Evolutionary conservation across 2,113 vertebrate species (phyloP).

Genomic region (Cyphomyrus plagiostoma): DNA sequence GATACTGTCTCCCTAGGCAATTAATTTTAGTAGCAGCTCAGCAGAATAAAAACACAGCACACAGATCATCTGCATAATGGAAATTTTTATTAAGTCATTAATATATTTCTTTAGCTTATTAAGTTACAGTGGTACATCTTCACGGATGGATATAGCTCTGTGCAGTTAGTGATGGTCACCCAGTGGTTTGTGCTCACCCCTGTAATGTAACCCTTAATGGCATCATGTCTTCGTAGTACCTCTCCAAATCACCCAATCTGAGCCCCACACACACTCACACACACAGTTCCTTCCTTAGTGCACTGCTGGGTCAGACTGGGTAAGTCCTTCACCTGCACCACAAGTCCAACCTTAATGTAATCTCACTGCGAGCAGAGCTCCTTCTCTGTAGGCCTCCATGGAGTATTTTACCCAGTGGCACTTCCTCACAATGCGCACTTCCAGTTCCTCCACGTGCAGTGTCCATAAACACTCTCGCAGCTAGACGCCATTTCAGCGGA

Average conservation of each 20-base stretch:
- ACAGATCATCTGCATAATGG: background rate
- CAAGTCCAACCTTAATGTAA: background rate
- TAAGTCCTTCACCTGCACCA: background rate
- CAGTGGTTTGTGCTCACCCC: background rate
- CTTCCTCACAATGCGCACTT: background rate
- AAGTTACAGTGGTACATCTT: background rate
- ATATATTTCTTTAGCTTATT: background rate
- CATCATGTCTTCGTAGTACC: background rate
- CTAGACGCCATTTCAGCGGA: background rate
- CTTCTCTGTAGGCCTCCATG: background rate
- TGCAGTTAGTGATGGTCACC: background rate
- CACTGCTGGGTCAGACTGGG: background rate
- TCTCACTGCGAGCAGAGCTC: background rate
- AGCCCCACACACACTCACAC: background rate
- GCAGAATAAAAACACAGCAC: background rate
- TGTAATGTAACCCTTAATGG: background rate
- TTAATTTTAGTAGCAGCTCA: background rate
- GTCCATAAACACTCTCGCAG: background rate
- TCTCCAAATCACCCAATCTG: background rate
- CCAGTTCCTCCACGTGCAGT: background rate
- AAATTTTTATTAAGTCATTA: constrained; percentile 1
- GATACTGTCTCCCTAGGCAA: background rate
- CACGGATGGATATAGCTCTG: background rate
- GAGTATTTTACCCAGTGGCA: background rate
- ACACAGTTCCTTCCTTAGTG: background rate